Base-by-base conservation (phyloP, 1,140 invertebrate species). In the Belonocnema kinseyi region DNA sequence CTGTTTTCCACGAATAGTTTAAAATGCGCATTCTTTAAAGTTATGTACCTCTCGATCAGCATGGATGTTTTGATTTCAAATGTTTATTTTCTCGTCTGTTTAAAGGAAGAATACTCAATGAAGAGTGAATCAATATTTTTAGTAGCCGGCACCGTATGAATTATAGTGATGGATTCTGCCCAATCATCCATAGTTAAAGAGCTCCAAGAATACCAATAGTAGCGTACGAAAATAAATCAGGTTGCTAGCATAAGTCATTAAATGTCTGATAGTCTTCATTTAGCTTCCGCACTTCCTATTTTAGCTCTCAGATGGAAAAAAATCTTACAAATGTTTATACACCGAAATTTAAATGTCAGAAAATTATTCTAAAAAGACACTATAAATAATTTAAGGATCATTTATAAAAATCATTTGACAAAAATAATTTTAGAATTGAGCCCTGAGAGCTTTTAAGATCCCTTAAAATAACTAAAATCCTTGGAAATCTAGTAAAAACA, bases 161-260 rank as follows among this genome's bases (percentile, higher is more conserved):
- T 66, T 66, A 66, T 66, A 66, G 58, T 73, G 78, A 82, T 78
- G 74, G 74, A 75, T 77, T 78, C 81, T 73, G 73, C 72, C 74
- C 72, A 82, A 82, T 82, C 58, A 26, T 66, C 40, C 81, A 77
- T 58, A 66, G 26, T 73, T 72, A 75, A 77, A 80, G 75, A 80
- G 78, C 75, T 78, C 75, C 75, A 78, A 77, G 81, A 77, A 85
- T 78, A 77, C 80, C 77, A 66, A 73, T 78, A 79, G 80, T 78
- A 76, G 80, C 77, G 78, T 82, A 82, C 81, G 78, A 85, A 85
- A 84, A 83, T 83, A 85, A 85, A 85, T 82, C 81, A 82, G 80
- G 77, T 82, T 81, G 76, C 79, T 73, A 75, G 73, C 74, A 74
- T 74, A 77, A 74, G 66, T 19, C 58, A 33, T 70, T 66, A 33